Evolutionary conservation across 1,140 invertebrate genomes (phyloP), one percentile per base, ranked within the genome.

Genomic region (Plodia interpunctella): DNA sequence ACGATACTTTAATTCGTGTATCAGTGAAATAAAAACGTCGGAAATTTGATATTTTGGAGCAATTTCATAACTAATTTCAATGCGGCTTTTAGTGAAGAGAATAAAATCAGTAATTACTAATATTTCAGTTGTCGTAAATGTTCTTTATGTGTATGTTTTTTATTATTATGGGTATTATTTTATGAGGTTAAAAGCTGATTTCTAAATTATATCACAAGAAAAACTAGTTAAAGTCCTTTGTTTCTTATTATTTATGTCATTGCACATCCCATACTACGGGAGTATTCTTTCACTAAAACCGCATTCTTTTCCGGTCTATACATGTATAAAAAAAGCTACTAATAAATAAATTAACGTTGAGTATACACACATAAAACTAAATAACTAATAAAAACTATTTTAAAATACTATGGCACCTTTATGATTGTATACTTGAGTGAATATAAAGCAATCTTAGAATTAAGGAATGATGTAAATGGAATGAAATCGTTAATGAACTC

Each of bases 341-440:
- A 15, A n/a, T 15, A 30, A 52, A 21, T 52, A 54, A 54, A 54
- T 54, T 28, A 52, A 44, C 38, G 1, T 44, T 44, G 2, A 5
- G n/a, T 4, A 8, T 13, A 15, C 38, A 44, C 38, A 2, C n/a
- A 61, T 19, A 52, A 51, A 59, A 38, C 49, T 44, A 58, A 25
- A 51, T 30, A 30, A 63, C 53, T 59, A 59, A 59, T 59, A 57
- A 19, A 28, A 58, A 25, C 58, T 65, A 60, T 53, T 68, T 57
- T 71, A 68, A 61, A 71, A 63, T 71, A 66, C 59, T 71, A 71
- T 71, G 69, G 69, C 69, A 71, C 69, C 63, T 56, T 63, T 51
- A 57, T 57, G 18, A 44, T n/a, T 44, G 38, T 44, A 15, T 44
- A 53, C 51, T 13, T 25, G 17, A 25, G 20, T 53, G 21, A 53